phyloP scores from a whole-genome alignment of 53 echinoderm and acorn worm species.

The Temnopleurus reevesii region DNA sequence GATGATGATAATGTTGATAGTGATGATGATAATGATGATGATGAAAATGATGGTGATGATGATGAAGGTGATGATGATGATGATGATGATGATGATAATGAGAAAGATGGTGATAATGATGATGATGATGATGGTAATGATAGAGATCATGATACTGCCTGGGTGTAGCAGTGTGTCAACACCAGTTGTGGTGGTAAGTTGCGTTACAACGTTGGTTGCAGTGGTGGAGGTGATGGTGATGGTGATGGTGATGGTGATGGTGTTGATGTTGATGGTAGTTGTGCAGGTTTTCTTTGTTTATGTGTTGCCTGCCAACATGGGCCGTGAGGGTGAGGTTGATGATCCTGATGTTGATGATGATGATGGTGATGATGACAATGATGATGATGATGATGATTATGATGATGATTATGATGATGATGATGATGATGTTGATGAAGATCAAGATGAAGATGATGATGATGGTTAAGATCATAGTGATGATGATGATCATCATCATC shows the following conservation, averaged over 20 bases:
- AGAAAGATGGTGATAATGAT: too few species aligned
- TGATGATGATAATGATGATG: too few species aligned
- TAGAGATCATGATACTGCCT: slow-evolving; percentile 88
- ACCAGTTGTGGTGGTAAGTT: slow-evolving; percentile 90
- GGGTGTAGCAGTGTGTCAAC: slow-evolving; percentile 93
- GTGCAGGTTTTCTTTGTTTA: too few species aligned
- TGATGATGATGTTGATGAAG: neutral
- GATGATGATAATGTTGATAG: neutral
- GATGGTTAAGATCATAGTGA: neutral
- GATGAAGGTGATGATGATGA: too few species aligned
- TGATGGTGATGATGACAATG: neutral
- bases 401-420: too few species aligned
- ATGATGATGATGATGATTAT: neutral
- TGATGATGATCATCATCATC: too few species aligned
- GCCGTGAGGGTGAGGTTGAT: neutral
- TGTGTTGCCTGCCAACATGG: neutral
- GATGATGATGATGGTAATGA: too few species aligned
- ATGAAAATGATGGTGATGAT: too few species aligned
- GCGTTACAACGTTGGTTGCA: neutral
- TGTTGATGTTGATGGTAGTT: too few species aligned
- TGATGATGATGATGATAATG: too few species aligned
- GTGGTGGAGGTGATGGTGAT: too few species aligned
- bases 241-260: too few species aligned
- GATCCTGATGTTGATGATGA: neutral
- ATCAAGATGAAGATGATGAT: neutral